A percentile compares a stretch with the other conserved stretches of the same genome.
phyloP scores from a whole-genome alignment of 2,113 vertebrate species.

The Phycodurus eques region DNA sequence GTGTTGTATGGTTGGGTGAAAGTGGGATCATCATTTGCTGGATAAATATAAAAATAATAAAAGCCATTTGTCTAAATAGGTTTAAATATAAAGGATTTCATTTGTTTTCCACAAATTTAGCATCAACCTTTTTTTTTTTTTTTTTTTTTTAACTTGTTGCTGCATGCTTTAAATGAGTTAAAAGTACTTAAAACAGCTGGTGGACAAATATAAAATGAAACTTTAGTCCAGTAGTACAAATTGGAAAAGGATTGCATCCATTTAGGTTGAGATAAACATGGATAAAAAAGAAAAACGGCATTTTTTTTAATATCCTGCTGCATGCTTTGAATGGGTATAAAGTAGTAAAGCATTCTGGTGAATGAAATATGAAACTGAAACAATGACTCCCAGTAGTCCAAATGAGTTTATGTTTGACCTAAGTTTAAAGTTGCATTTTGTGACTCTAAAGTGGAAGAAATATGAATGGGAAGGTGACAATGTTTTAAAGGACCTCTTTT shows the following conservation, averaged over 20 bases:
- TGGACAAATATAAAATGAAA: not conserved
- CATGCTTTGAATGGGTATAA: not conserved
- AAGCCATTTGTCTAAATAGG: not conserved
- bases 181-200: not conserved
- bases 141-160: not conserved
- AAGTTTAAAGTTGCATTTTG: not conserved
- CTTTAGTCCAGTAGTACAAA: not conserved
- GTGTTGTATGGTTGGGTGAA: no score
- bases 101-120: not conserved
- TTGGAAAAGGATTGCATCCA: not conserved
- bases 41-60: no score
- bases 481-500: not conserved
- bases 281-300: not conserved
- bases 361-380: no score
- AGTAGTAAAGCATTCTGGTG: not conserved
- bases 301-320: not conserved
- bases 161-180: not conserved
- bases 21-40: no score
- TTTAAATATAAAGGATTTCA: not conserved
- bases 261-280: not conserved
- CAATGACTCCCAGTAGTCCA: no score
- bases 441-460: not conserved
- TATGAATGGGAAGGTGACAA: not conserved
- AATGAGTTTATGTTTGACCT: no score
- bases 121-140: not conserved